Evolutionary conservation across 1,140 invertebrate species (phyloP), one percentile per base, ranked within the genome.

Genomic region (Eriosoma lanigerum): DNA sequence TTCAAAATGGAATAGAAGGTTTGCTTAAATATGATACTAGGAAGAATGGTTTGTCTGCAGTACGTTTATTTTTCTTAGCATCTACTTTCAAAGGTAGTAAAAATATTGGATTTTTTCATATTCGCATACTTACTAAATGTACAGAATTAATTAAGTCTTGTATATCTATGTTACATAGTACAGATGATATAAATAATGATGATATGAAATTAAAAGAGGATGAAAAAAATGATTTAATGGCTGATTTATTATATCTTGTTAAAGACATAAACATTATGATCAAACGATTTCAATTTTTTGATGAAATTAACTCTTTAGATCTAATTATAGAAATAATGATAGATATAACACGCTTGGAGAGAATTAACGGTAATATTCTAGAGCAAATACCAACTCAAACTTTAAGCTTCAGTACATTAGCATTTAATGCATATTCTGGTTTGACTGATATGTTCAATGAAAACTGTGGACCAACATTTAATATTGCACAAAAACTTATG

Each of bases 31-130:
- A 21, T 19, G 26, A 3, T n/a, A 3, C 21, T 0, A 78, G 75
- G 13, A 78, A 78, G 62, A 60, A 78, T 48, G 56, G 52, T 4
- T 78, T 78, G 3, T 46, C 56, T 26, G 75, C 75, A 15, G 26
- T 38, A 62, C 75, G 56, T 46, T 62, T 78, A 48, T 78, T 78
- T 78, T 46, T 78, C 21, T 62, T 78, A 48, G 56, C 56, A 48
- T 78, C 75, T 26, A 46, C 54, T 46, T 78, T 78, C 17, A 78
- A 62, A 19, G 75, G 75, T 19, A 78, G 75, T 62, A 60, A 60
- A 19, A 78, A 78, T 78, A 78, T 48, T 78, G 75, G 75, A 60
- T 78, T 78, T 48, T 78, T 46, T 62, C 75, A 78, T 62, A 48
- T 29, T 1, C 29, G 0, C 19, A 24, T 78, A 29, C 56, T 62